Conservation (phyloP, 2,113 vertebrate species). For the Abramis brama region DNA sequence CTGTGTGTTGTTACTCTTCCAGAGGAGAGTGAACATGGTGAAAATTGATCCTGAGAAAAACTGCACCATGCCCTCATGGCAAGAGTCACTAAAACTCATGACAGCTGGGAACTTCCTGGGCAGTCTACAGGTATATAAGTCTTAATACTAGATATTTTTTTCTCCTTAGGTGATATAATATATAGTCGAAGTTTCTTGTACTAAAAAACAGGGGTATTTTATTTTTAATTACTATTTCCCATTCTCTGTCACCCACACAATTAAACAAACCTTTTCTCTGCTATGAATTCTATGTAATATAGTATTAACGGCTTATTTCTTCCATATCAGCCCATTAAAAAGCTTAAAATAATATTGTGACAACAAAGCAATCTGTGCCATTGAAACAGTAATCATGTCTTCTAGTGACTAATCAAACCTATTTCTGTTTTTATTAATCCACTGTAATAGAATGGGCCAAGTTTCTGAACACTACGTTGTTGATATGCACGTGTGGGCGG, state of each 20-base stretch:
- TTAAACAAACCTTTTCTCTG: neutral
- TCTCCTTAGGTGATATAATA: neutral
- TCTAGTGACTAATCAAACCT: neutral
- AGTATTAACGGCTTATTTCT: neutral
- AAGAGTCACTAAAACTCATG: constrained; percentile 95
- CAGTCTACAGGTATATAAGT: constrained; percentile 83
- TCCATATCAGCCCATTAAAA: neutral
- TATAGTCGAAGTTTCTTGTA: neutral
- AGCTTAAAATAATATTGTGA: neutral
- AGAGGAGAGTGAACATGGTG: constrained; percentile 83
- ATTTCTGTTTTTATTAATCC: neutral
- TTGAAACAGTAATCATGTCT: neutral
- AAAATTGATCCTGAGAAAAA: constrained; percentile 85
- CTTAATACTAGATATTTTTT: neutral
- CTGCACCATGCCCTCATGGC: constrained; percentile 87
- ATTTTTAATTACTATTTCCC: neutral
- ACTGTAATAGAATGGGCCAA: too few relatives aligned
- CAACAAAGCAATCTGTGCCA: neutral
- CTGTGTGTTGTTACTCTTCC: constrained; percentile 93
- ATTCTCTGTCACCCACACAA: neutral
- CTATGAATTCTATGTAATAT: neutral
- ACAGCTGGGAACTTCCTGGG: constrained; percentile 94
- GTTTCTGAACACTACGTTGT: neutral
- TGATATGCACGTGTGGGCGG: neutral
- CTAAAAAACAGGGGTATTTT: neutral